Evolutionary conservation across 2,113 vertebrate species (phyloP).

Genomic region (Phalacrocorax aristotelis): DNA sequence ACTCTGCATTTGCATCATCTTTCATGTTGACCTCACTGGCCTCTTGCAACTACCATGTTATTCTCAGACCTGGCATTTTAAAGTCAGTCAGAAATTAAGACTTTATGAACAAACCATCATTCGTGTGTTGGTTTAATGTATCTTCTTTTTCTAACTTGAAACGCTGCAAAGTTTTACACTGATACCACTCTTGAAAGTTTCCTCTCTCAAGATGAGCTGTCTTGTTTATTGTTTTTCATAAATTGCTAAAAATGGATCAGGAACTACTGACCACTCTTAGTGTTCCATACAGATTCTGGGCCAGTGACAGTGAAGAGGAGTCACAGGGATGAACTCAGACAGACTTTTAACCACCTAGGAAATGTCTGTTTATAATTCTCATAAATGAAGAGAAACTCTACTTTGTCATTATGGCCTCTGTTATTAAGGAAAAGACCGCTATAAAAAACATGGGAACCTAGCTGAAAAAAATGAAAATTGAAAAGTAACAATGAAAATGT

Average conservation of each 20-base stretch:
- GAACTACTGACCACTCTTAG: background rate
- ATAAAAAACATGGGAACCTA: background rate
- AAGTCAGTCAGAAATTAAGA: background rate
- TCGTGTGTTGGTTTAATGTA: background rate
- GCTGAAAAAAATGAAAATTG: background rate
- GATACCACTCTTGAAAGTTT: background rate
- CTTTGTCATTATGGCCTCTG: background rate
- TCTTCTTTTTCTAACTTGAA: background rate
- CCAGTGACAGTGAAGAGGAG: background rate
- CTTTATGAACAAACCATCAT: background rate
- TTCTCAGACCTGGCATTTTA: background rate
- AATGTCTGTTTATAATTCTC: background rate
- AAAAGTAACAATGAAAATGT: background rate
- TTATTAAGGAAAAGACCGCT: background rate
- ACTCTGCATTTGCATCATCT: background rate
- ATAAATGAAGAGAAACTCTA: background rate
- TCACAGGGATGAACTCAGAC: background rate
- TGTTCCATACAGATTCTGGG: background rate
- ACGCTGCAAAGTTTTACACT: background rate
- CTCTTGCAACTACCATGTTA: background rate
- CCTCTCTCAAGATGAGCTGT: background rate
- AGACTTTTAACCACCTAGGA: background rate
- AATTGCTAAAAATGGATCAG: background rate
- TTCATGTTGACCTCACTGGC: background rate
- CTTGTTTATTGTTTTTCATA: background rate